A percentile compares a stretch with the other conserved stretches of the same genome.
Evolutionary conservation across 2,888 invertebrate species (phyloP).

Genomic region (Apotomis capreana): DNA sequence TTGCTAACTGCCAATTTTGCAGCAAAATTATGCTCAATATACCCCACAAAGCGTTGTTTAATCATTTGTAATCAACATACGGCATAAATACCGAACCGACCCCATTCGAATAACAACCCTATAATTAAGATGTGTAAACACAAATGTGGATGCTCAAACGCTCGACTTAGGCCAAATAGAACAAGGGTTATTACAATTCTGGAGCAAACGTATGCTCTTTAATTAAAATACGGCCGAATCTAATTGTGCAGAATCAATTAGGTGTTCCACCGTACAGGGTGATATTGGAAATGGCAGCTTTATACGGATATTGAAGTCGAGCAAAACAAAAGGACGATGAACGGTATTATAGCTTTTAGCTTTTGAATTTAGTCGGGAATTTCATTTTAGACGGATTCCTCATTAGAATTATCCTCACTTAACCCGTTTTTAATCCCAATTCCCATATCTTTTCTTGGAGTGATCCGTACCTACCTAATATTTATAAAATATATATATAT

Average conservation of each 20-base stretch:
- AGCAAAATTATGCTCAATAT: neutral
- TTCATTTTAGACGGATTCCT: neutral
- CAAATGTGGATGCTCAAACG: slow-evolving; percentile 4
- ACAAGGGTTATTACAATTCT: slow-evolving; percentile 23
- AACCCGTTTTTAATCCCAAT: no score
- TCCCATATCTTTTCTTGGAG: no score
- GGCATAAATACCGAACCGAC: neutral
- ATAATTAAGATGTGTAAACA: slow-evolving; percentile 6
- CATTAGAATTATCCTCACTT: no score
- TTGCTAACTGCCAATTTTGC: neutral
- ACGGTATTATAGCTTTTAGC: neutral
- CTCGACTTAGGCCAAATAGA: slow-evolving; percentile 7
- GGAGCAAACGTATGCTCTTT: slow-evolving; percentile 24
- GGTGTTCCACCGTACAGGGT: slow-evolving; percentile 4
- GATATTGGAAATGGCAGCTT: slow-evolving; percentile 22
- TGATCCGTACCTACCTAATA: no score
- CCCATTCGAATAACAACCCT: neutral
- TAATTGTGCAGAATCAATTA: slow-evolving; percentile 33
- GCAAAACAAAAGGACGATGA: neutral
- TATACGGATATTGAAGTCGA: slow-evolving; percentile 6
- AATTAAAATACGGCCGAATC: slow-evolving; percentile 31
- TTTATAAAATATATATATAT: no score
- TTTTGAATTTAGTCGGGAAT: neutral
- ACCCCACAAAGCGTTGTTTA: neutral
- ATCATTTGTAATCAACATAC: neutral